Conservation (phyloP, 2,113 vertebrate genomes). For the Nothobranchius kuhntae region DNA sequence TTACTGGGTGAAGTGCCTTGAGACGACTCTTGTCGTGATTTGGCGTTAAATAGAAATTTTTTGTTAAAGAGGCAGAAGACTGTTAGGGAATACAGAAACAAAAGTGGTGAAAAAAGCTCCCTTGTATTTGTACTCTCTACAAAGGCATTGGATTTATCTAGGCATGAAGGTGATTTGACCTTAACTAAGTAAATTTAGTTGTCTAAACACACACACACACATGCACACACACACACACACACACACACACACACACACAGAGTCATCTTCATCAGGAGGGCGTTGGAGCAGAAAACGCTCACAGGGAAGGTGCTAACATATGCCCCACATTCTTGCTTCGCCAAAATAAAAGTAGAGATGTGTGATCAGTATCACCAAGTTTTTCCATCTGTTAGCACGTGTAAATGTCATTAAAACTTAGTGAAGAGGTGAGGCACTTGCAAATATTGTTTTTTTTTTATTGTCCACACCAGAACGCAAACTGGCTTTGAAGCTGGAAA, state of each 20-base stretch:
- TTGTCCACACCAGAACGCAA: too few relatives aligned
- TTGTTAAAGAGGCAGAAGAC: too few relatives aligned
- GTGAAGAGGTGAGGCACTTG: not conserved
- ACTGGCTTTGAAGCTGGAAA: not conserved
- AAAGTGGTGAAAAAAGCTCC: slow-evolving; percentile 1
- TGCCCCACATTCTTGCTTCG: slow-evolving; percentile 20
- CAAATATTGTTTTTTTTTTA: not conserved
- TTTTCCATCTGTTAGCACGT: not conserved
- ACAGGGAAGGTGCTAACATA: slow-evolving; percentile 34
- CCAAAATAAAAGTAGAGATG: not conserved
- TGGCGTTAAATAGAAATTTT: too few relatives aligned
- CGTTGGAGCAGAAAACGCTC: slow-evolving; percentile 53
- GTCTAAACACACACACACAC: slow-evolving; percentile 44
- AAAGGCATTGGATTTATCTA: slow-evolving; percentile 22
- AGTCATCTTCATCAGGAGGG: slow-evolving; percentile 37
- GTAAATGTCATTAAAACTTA: not conserved
- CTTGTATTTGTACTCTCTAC: not conserved
- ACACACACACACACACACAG: slow-evolving; percentile 6
- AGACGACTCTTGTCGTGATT: too few relatives aligned
- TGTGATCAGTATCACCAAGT: not conserved
- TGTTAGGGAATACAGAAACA: too few relatives aligned
- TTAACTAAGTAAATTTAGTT: slow-evolving; percentile 32
- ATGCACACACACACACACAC: not conserved
- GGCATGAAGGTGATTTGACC: slow-evolving; percentile 53
- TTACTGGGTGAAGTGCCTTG: too few relatives aligned